Evolutionary conservation across 2,113 vertebrate genomes (phyloP).

Genomic region (Alligator sinensis): DNA sequence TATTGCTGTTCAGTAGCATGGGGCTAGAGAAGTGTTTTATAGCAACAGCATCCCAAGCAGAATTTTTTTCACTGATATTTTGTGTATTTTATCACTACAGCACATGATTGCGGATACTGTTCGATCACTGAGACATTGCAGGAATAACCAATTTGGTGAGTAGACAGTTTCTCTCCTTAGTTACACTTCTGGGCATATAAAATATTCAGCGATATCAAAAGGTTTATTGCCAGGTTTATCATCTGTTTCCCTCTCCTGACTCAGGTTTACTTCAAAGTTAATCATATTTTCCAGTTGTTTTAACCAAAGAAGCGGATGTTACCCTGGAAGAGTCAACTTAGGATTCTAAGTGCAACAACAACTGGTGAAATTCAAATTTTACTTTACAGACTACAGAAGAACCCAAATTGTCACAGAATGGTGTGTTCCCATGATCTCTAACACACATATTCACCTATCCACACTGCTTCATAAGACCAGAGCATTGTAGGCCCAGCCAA

Average conservation of each 20-base stretch:
- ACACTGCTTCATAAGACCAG: neutral
- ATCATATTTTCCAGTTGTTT: neutral
- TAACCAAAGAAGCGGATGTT: neutral
- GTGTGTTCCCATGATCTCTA: neutral
- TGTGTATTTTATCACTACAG: slow-evolving; percentile 65
- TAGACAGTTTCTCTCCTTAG: neutral
- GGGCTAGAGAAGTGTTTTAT: neutral
- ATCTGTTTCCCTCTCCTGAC: neutral
- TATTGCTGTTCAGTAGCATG: neutral
- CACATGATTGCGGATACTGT: slow-evolving; percentile 98
- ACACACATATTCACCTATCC: neutral
- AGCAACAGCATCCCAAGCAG: neutral
- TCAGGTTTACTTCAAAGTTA: neutral
- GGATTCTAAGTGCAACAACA: neutral
- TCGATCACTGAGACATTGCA: slow-evolving; percentile 91
- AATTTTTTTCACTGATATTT: neutral
- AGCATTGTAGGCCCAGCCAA: neutral
- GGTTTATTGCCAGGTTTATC: neutral
- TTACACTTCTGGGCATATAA: neutral
- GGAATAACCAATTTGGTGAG: slow-evolving; percentile 92
- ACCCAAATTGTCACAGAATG: neutral
- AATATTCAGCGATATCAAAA: neutral
- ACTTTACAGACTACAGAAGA: neutral
- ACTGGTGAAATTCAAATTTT: neutral
- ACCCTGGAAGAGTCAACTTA: neutral